Evolutionary conservation across 2,113 vertebrate species (phyloP), one percentile per base, ranked within the genome.

Genomic region (Alethe castanea): DNA sequence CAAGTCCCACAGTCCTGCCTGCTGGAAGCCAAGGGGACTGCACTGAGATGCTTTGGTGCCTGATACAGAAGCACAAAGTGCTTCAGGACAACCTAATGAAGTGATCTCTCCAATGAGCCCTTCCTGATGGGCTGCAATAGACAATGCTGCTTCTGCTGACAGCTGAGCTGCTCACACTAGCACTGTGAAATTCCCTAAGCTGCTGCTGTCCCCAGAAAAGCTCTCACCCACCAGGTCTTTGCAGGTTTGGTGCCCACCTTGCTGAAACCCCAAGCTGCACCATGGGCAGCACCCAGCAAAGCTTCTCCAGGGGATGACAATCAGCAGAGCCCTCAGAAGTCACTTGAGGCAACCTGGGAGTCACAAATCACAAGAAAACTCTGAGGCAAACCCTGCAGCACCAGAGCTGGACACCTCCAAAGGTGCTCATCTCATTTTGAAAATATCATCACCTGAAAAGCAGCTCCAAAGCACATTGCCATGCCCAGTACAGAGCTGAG

Each of bases 121-220:
- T 60, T 56, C 54, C 54, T 38, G 78, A 17, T 1, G 18, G 29
- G 62, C 40, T 54, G 8, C 22, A 19, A 9, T 0, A 5, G 62
- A 29, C 24, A 36, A 25, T 0, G 3, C 56, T 60, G 38, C 60
- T 69, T 1, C 0, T 44, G 73, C 47, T 5, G 6, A 25, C 23
- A n/a, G 36, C 24, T 24, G 8, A 8, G 24, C 71, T 79, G 24
- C 36, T 38, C 14, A 6, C 47, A 44, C 5, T 0, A 0, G 13
- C 8, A 6, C 59, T 45, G 22, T 0, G 0, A 29, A 84, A 78
- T 17, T 19, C 52, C 4, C 1, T n/a, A 48, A 26, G 12, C n/a
- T 8, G 2, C n/a, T 42, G 47, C 20, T 35, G 33, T 24, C 35
- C 84, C 50, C 71, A 64, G 40, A 8, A 56, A 25, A 69, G 40